Percentiles rank a stretch among this genome's conserved stretches.
phyloP scores from a whole-genome alignment of 1,140 invertebrate species.

The Heliothis virescens region DNA sequence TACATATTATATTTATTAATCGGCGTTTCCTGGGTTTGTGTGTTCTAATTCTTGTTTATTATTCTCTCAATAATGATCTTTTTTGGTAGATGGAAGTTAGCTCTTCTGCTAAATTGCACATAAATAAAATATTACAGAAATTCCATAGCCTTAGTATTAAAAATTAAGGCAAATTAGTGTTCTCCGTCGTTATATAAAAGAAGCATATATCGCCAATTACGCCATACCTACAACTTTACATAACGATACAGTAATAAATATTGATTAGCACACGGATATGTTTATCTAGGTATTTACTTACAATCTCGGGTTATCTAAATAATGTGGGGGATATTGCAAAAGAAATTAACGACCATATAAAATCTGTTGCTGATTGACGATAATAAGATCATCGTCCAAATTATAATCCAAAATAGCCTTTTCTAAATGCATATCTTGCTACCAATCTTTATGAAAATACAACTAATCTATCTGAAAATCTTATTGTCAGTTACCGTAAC shows the following conservation, averaged over 20 bases:
- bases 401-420: no score
- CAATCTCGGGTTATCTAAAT: conserved; percentile 15
- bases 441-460: not conserved
- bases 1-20: conserved; percentile 2
- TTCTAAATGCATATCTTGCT: not conserved
- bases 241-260: not conserved
- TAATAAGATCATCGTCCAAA: not conserved
- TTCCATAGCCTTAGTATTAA: no score
- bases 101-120: no score
- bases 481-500: no score
- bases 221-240: not conserved
- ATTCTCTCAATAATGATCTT: no score
- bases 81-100: no score
- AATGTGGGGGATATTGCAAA: conserved; percentile 1
- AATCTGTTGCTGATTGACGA: conserved; percentile 12
- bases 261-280: conserved; percentile 19
- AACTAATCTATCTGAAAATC: not conserved
- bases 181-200: not conserved
- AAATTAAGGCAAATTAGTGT: no score
- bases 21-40: not conserved
- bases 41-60: no score
- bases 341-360: conserved; percentile 1
- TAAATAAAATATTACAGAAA: no score
- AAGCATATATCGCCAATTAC: not conserved
- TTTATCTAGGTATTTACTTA: conserved; percentile 1